Percentiles rank a stretch among this genome's conserved stretches.
Conservation (phyloP, 2,113 vertebrate species). For the Lucifuga dentata region DNA sequence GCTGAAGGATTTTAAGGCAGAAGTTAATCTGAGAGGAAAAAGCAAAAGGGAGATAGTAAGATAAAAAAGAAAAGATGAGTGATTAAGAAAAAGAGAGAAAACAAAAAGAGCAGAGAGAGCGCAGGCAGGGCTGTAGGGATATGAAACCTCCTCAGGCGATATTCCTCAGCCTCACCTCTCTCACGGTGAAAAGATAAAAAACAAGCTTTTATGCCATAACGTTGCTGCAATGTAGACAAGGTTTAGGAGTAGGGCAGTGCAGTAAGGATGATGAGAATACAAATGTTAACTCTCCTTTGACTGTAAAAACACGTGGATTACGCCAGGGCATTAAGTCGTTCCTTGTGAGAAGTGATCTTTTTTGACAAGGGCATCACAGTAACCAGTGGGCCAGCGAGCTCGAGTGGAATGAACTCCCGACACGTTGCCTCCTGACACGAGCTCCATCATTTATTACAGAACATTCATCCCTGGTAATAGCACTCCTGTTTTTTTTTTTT, state of each 20-base stretch:
- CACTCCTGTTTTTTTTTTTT: constrained; percentile 6
- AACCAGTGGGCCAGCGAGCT: constrained; percentile 1
- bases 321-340: constrained; percentile 39
- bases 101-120: constrained; percentile 43
- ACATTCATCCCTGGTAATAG: constrained; percentile 13
- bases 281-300: constrained; percentile 67
- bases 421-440: constrained; percentile 34
- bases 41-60: constrained; percentile 33
- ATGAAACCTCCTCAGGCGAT: constrained; percentile 78
- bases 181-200: constrained; percentile 66
- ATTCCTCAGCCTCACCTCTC: constrained; percentile 69
- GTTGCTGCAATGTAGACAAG: constrained; percentile 62
- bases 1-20: constrained; percentile 14
- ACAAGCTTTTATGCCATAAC: constrained; percentile 69
- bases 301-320: constrained; percentile 44
- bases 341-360: constrained; percentile 34
- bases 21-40: constrained; percentile 35
- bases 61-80: constrained; percentile 57
- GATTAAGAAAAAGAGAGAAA: constrained; percentile 69
- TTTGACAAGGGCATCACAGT: constrained; percentile 49
- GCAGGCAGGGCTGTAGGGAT: constrained; percentile 65
- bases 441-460: constrained; percentile 31
- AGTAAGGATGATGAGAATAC: constrained; percentile 66
- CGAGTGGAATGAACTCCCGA: constrained; percentile 32
- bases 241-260: constrained; percentile 49